Percentiles rank a stretch among this genome's conserved stretches.
These are phyloP conservation scores for Etia nguti DNA, from an alignment of 2,113 vertebrate genomes.

Conservation along the genomic window DNA sequence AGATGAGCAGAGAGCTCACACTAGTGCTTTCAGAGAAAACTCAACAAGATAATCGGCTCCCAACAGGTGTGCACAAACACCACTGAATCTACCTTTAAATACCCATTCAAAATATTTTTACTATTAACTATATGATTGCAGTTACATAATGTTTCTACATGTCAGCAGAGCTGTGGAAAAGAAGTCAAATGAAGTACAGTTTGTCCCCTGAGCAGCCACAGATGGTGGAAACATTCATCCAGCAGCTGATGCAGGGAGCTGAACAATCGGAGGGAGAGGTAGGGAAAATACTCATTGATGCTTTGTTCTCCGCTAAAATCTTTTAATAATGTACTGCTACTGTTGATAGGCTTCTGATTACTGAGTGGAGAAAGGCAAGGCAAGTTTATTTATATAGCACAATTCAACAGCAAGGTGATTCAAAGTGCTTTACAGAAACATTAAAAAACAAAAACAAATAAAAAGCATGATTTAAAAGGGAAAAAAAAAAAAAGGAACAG, in stretches of 20 bases:
- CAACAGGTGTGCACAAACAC: slow-evolving; percentile 55
- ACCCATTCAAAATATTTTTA: neutral
- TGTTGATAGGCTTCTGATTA: neutral
- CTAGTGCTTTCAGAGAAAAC: slow-evolving; percentile 72
- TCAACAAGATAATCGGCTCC: slow-evolving; percentile 53
- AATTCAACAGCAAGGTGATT: no score
- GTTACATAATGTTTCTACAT: neutral
- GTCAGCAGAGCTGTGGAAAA: slow-evolving; percentile 74
- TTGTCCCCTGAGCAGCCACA: slow-evolving; percentile 61
- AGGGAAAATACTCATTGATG: neutral
- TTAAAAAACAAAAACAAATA: no score
- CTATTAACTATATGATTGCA: neutral
- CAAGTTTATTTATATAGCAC: no score
- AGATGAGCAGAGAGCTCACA: slow-evolving; percentile 61
- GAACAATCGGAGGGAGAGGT: slow-evolving; percentile 66
- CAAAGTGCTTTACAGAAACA: no score
- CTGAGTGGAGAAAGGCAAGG: no score
- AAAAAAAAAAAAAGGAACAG: no score
- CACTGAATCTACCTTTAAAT: neutral
- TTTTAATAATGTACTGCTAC: neutral
- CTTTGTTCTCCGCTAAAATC: neutral
- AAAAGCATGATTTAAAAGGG: no score
- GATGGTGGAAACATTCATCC: slow-evolving; percentile 72
- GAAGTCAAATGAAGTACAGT: slow-evolving; percentile 64
- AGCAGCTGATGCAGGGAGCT: slow-evolving; percentile 70